These are phyloP conservation scores for Iguana delicatissima DNA, from an alignment of 2,797 vertebrate species.

Conservation along the genomic window DNA sequence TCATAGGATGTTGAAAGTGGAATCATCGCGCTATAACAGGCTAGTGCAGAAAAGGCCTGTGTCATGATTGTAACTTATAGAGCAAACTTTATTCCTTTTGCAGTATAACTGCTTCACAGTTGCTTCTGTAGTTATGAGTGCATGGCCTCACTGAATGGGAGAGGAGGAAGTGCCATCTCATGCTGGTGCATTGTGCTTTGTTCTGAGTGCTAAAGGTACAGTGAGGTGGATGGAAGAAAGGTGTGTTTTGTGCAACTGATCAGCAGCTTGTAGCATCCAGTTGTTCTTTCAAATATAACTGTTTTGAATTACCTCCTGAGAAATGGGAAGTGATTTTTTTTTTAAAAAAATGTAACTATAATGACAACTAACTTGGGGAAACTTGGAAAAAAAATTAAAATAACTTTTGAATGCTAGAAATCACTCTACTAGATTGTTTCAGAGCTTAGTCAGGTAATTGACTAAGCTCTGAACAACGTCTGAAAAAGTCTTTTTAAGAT, in stretches of 20 bases:
- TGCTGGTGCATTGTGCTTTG: not conserved
- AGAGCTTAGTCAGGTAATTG: not conserved
- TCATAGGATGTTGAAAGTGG: no score
- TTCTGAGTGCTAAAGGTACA: not conserved
- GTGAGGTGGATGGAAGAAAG: not conserved
- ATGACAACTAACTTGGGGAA: no score
- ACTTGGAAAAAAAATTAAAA: no score
- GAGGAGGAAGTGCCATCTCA: not conserved
- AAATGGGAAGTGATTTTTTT: no score
- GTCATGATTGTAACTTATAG: not conserved
- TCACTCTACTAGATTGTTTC: constrained; percentile 7
- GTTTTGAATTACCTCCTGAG: no score
- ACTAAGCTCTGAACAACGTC: not conserved
- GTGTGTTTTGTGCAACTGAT: not conserved
- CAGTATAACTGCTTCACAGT: not conserved
- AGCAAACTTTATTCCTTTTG: not conserved
- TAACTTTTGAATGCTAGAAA: no score
- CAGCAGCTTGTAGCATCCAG: not conserved
- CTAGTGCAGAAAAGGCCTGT: no score
- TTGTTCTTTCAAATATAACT: not conserved
- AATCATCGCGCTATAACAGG: no score
- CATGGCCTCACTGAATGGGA: not conserved
- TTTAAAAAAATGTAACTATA: no score
- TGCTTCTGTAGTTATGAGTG: not conserved
- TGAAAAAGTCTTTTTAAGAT: not conserved